A percentile compares a stretch with the other conserved stretches of the same genome.
phyloP scores from a whole-genome alignment of 2,888 invertebrate genomes.

The Lasioglossum leucozonium region DNA sequence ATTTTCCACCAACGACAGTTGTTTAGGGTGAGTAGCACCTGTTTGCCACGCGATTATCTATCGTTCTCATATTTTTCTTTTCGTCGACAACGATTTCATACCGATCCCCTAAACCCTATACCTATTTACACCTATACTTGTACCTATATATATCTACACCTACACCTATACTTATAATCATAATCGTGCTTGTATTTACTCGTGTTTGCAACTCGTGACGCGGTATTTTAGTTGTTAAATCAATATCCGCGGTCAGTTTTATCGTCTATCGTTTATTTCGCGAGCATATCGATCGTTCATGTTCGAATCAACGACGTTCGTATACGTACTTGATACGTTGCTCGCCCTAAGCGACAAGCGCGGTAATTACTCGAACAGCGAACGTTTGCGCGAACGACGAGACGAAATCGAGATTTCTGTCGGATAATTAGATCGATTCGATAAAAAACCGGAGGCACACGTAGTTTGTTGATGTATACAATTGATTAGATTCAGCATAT shows the following conservation, averaged over 20 bases:
- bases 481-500: constrained; percentile 35
- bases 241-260: neutral
- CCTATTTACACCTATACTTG: no score
- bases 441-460: neutral
- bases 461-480: neutral
- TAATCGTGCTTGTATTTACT: neutral
- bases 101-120: no score
- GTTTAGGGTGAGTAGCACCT: constrained; percentile 85
- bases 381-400: neutral
- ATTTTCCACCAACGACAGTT: constrained; percentile 88
- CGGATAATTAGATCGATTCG: neutral
- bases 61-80: neutral
- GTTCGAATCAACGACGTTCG: neutral
- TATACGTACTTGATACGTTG: neutral
- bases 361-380: constrained; percentile 1
- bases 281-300: neutral
- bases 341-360: neutral
- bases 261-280: neutral
- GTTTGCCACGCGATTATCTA: constrained; percentile 11
- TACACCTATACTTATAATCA: neutral
- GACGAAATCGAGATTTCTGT: neutral
- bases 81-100: neutral
- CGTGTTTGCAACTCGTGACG: neutral
- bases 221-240: neutral
- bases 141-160: no score